Conservation (phyloP, 2,113 vertebrate species). For the Pachycephala philippinensis region DNA sequence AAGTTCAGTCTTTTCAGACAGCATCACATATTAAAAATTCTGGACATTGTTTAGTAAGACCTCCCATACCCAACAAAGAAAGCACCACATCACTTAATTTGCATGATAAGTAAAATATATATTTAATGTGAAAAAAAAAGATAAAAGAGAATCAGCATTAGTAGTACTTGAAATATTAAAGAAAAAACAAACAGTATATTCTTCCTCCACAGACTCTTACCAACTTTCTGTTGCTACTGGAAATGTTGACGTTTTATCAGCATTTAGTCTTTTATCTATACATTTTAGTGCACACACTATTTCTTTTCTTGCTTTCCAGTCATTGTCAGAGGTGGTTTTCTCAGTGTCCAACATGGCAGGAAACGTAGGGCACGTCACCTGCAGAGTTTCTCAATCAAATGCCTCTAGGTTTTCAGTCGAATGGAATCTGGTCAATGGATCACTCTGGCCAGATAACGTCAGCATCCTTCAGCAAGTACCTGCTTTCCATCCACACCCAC, state of each 20-base stretch:
- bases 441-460: background rate
- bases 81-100: background rate
- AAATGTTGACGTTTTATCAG: background rate
- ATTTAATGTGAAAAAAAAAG: background rate
- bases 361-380: background rate
- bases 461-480: background rate
- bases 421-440: background rate
- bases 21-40: background rate
- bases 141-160: background rate
- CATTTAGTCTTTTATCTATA: background rate
- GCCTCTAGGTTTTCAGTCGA: background rate
- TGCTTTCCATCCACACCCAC: fast-evolving
- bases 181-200: background rate
- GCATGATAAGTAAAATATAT: background rate
- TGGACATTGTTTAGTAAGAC: background rate
- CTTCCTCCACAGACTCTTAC: background rate
- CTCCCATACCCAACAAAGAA: background rate
- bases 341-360: background rate
- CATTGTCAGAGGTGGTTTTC: background rate
- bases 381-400: background rate
- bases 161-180: background rate
- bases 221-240: background rate
- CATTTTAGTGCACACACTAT: background rate
- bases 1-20: background rate
- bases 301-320: background rate